phyloP scores from a whole-genome alignment of 2,888 invertebrate species.

The Drosophila flavopinicola region DNA sequence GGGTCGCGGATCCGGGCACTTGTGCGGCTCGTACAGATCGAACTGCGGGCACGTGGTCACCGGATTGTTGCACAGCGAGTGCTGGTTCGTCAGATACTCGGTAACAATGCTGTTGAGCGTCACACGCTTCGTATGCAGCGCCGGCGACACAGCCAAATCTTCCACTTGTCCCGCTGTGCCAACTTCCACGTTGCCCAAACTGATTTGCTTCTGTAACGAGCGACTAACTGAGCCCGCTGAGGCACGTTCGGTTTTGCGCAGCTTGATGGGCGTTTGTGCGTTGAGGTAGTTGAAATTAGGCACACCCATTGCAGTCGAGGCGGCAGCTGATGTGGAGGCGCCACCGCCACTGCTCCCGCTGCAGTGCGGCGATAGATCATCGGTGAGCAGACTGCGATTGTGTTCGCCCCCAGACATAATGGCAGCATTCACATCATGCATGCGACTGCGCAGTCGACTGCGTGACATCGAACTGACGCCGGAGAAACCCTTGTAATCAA shows the following conservation, averaged over 20 bases:
- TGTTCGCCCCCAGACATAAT: slow-evolving; percentile 60
- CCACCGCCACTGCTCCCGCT: slow-evolving; percentile 13
- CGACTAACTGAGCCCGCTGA: slow-evolving; percentile 53
- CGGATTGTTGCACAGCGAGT: slow-evolving; percentile 98
- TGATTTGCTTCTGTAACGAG: slow-evolving; percentile 86
- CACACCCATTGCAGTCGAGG: slow-evolving; percentile 31
- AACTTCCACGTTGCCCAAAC: slow-evolving; percentile 58
- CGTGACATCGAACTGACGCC: slow-evolving; percentile 71
- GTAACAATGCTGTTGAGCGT: slow-evolving; percentile 96
- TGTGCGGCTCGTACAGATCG: slow-evolving; percentile 97
- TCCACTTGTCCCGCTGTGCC: slow-evolving; percentile 40
- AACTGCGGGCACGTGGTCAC: slow-evolving; percentile 99
- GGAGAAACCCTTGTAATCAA: slow-evolving; percentile 81
- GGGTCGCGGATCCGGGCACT: slow-evolving; percentile 95
- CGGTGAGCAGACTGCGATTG: slow-evolving; percentile 33
- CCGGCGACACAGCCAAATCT: slow-evolving; percentile 43
- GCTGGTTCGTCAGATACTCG: slow-evolving; percentile 98
- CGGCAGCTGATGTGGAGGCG: background rate
- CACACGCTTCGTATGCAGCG: slow-evolving; percentile 85
- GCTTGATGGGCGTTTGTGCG: slow-evolving; percentile 66
- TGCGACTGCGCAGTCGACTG: slow-evolving; percentile 80
- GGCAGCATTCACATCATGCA: slow-evolving; percentile 81
- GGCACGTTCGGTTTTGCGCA: slow-evolving; percentile 63
- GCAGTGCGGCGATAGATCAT: slow-evolving; percentile 38
- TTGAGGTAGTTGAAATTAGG: slow-evolving; percentile 52